Evolutionary conservation across 2,888 invertebrate genomes (phyloP).

Genomic region (Orthosia gothica): DNA sequence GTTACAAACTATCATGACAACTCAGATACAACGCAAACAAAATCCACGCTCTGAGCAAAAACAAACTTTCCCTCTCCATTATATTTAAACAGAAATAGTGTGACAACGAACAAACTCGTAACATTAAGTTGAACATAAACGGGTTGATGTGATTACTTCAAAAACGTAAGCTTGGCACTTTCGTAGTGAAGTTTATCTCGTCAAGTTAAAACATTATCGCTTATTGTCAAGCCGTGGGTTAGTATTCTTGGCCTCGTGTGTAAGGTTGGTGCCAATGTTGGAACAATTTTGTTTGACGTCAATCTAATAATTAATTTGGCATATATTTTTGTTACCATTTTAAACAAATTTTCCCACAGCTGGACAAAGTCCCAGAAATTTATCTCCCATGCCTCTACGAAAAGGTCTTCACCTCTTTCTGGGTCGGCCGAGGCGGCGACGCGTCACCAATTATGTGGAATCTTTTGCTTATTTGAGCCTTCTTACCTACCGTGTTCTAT

Average conservation of each 20-base stretch:
- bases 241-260: slow-evolving; percentile 49
- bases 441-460: too few relatives aligned
- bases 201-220: slow-evolving; percentile 71
- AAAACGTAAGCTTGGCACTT: slow-evolving; percentile 65
- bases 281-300: background rate
- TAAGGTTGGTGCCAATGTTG: slow-evolving; percentile 54
- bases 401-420: too few relatives aligned
- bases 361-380: too few relatives aligned
- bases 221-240: slow-evolving; percentile 58
- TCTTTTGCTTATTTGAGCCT: too few relatives aligned
- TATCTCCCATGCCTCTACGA: too few relatives aligned
- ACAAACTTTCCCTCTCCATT: slow-evolving; percentile 59
- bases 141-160: slow-evolving; percentile 65
- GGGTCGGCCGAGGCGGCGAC: too few relatives aligned
- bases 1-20: slow-evolving; percentile 56
- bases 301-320: background rate
- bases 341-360: too few relatives aligned
- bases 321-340: background rate
- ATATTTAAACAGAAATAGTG: slow-evolving; percentile 67
- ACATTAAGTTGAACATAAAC: slow-evolving; percentile 64
- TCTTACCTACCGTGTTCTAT: too few relatives aligned
- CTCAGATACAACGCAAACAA: slow-evolving; percentile 52
- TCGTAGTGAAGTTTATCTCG: slow-evolving; percentile 60
- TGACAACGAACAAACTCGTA: slow-evolving; percentile 62
- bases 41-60: slow-evolving; percentile 39